Conservation (phyloP, 2,797 vertebrate species). For the Heterohyrax brucei region DNA sequence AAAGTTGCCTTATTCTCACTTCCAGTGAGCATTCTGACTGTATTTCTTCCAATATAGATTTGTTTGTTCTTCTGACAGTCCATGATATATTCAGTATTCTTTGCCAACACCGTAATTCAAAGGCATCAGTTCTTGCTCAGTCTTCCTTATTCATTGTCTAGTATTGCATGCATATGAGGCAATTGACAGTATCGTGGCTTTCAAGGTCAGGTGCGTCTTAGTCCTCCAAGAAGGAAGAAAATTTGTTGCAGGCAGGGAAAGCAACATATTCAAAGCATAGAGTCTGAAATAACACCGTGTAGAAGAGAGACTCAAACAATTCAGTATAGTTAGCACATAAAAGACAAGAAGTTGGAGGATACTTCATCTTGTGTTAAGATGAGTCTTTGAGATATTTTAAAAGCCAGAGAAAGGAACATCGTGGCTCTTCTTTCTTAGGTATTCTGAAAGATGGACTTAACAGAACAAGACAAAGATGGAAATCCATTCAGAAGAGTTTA, state of each 20-base stretch:
- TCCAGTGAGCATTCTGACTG: too few relatives aligned
- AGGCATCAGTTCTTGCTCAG: too few relatives aligned
- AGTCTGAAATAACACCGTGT: not conserved
- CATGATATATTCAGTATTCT: too few relatives aligned
- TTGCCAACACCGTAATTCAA: too few relatives aligned
- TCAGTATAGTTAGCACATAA: not conserved
- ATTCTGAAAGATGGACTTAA: slow-evolving; percentile 12
- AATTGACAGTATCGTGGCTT: too few relatives aligned
- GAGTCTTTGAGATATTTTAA: not conserved
- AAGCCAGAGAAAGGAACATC: too few relatives aligned
- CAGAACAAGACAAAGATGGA: not conserved
- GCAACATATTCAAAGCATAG: not conserved
- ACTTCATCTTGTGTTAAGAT: not conserved
- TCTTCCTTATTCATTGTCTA: too few relatives aligned
- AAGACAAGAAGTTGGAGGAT: not conserved
- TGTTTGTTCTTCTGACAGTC: too few relatives aligned
- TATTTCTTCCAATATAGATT: too few relatives aligned
- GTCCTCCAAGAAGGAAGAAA: not conserved
- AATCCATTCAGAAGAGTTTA: not conserved
- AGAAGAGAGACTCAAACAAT: not conserved
- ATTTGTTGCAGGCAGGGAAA: not conserved
- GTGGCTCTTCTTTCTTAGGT: not conserved
- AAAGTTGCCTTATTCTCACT: too few relatives aligned
- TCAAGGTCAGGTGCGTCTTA: too few relatives aligned
- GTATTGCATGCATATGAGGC: too few relatives aligned